Evolutionary conservation across 2,113 vertebrate species (phyloP).

Genomic region (Labeo rohita): DNA sequence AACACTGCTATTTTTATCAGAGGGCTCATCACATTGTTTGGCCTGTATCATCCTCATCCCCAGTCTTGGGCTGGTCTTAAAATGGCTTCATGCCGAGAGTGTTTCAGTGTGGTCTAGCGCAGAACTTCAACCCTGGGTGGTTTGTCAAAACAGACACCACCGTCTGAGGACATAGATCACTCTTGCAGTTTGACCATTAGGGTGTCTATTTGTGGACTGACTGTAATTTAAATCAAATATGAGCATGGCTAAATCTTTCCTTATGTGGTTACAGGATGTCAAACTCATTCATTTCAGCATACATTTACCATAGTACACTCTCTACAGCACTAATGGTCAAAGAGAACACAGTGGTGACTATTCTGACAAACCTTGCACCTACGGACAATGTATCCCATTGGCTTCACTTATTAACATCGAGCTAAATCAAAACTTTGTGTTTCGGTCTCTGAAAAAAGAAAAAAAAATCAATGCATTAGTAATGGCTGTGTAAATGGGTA

Average conservation of each 20-base stretch:
- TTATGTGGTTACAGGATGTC: background rate
- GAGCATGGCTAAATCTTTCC: background rate
- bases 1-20: slow-evolving; percentile 59
- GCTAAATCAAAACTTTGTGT: slow-evolving; percentile 13
- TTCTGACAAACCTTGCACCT: slow-evolving; percentile 59
- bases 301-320: slow-evolving; percentile 19
- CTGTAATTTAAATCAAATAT: background rate
- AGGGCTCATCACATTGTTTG: slow-evolving; percentile 45
- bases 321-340: background rate
- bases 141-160: slow-evolving; percentile 59
- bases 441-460: slow-evolving; percentile 36
- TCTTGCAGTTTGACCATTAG: slow-evolving; percentile 20
- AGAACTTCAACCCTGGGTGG: slow-evolving; percentile 47
- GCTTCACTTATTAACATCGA: slow-evolving; percentile 50
- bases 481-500: slow-evolving; percentile 17
- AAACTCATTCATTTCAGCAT: slow-evolving; percentile 24
- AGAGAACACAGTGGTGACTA: slow-evolving; percentile 28
- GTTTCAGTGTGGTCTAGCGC: slow-evolving; percentile 66
- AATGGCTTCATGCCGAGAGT: background rate
- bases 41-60: slow-evolving; percentile 31
- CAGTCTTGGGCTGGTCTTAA: slow-evolving; percentile 24
- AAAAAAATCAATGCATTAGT: slow-evolving; percentile 18
- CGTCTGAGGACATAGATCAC: slow-evolving; percentile 8
- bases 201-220: background rate
- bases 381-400: slow-evolving; percentile 56